Evolutionary conservation across 1,140 invertebrate species (phyloP).

Genomic region (Drosophila nasuta): DNA sequence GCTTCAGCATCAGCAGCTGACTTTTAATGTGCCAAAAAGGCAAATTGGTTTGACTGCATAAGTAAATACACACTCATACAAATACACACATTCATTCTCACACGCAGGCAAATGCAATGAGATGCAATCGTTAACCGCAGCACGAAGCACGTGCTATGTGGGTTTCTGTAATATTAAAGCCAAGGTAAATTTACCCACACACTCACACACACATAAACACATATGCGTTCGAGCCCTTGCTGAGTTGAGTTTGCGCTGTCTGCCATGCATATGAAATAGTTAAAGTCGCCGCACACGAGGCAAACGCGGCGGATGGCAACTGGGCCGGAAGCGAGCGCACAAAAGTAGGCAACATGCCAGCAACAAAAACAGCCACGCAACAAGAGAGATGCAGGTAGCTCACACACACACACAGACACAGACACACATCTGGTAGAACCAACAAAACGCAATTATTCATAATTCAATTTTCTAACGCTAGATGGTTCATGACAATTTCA

Average conservation of each 20-base stretch:
- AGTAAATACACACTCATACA: constrained; percentile 40
- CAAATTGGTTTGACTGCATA: constrained; percentile 73
- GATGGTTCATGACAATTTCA: constrained; percentile 68
- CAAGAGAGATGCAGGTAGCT: neutral
- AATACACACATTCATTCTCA: constrained; percentile 13
- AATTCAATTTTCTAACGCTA: constrained; percentile 76
- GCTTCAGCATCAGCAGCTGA: constrained; percentile 13
- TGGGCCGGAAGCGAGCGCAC: constrained; percentile 29
- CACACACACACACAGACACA: constrained; percentile 1
- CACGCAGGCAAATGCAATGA: constrained; percentile 48
- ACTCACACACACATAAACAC: constrained; percentile 6
- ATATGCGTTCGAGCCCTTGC: neutral
- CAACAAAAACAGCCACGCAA: constrained; percentile 7
- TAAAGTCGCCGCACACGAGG: constrained; percentile 34
- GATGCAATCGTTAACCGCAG: constrained; percentile 73
- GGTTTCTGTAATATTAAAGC: constrained; percentile 54
- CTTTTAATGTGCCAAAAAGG: constrained; percentile 63
- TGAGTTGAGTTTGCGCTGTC: neutral
- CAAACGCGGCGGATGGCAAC: constrained; percentile 3
- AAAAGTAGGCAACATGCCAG: constrained; percentile 55
- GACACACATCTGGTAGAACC: neutral
- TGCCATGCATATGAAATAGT: constrained; percentile 31
- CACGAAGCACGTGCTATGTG: constrained; percentile 57
- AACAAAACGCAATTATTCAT: constrained; percentile 74
- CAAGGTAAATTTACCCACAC: constrained; percentile 47